Percentiles rank a stretch among this genome's conserved stretches.
phyloP scores from a whole-genome alignment of 2,113 vertebrate genomes.

The Mystacornis crossleyi region DNA sequence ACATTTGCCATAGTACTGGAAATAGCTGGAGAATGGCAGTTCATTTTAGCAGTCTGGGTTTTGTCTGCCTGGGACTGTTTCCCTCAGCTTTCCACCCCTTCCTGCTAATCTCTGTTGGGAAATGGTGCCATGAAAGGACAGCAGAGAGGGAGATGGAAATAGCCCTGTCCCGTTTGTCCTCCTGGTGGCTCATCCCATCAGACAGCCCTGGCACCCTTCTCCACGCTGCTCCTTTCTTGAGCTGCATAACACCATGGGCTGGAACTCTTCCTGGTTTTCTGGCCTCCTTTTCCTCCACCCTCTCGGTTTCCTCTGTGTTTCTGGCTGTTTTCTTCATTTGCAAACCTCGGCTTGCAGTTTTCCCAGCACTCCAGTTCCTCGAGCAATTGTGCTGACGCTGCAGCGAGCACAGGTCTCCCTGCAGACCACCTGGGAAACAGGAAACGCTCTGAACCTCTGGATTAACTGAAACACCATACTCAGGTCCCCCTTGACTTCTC shows the following conservation, averaged over 20 bases:
- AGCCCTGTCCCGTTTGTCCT: neutral
- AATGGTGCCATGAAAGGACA: neutral
- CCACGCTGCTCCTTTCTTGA: neutral
- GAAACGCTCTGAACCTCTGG: neutral
- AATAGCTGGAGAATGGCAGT: neutral
- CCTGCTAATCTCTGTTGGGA: neutral
- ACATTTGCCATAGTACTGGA: fast-evolving
- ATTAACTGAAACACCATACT: conserved; percentile 37
- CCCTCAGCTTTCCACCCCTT: neutral
- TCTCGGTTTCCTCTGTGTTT: neutral
- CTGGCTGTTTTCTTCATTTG: conserved; percentile 33
- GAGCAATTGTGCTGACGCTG: neutral
- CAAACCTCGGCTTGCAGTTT: neutral
- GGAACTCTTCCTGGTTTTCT: neutral
- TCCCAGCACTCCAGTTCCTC: neutral
- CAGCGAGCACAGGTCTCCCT: neutral
- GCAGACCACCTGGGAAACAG: conserved; percentile 54
- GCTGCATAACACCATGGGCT: neutral
- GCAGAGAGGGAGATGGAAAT: neutral
- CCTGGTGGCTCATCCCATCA: neutral
- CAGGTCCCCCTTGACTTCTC: conserved; percentile 23
- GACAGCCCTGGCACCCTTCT: neutral
- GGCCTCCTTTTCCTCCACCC: neutral
- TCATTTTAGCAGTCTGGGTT: neutral
- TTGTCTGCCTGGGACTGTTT: neutral